Conservation (phyloP, 2,797 vertebrate species). For the Sebastes kiyomatsui region DNA sequence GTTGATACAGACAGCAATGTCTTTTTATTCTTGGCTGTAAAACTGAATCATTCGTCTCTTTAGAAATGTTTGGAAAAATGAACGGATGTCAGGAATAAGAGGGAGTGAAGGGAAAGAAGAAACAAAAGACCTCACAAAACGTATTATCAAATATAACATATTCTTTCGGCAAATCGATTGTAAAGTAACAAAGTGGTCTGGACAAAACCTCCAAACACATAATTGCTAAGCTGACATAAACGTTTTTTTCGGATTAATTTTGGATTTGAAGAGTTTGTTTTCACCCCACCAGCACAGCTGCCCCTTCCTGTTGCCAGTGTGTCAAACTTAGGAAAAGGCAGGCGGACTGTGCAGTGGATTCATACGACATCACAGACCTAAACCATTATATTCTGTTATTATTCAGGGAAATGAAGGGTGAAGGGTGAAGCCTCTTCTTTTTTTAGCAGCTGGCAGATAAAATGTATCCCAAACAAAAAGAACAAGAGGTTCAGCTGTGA, state of each 20-base stretch:
- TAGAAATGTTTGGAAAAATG: not conserved
- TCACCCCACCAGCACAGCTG: not conserved
- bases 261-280: constrained; percentile 6
- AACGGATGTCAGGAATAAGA: not conserved
- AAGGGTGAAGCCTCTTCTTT: not conserved
- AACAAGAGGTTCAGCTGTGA: not conserved
- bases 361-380: not conserved
- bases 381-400: not conserved
- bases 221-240: not conserved
- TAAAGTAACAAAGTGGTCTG: not conserved
- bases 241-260: not conserved
- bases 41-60: not conserved
- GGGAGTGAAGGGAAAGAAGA: not conserved
- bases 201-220: not conserved
- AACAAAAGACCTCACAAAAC: not conserved
- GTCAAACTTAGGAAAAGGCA: not conserved
- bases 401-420: not conserved
- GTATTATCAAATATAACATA: not conserved
- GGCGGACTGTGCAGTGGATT: not conserved
- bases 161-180: not conserved
- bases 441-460: not conserved
- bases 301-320: not conserved
- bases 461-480: not conserved
- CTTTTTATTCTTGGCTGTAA: not conserved
- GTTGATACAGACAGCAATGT: not conserved